Evolutionary conservation across 2,888 invertebrate genomes (phyloP), one percentile per base, ranked within the genome.

Genomic region (Synanthedon formicaeformis): DNA sequence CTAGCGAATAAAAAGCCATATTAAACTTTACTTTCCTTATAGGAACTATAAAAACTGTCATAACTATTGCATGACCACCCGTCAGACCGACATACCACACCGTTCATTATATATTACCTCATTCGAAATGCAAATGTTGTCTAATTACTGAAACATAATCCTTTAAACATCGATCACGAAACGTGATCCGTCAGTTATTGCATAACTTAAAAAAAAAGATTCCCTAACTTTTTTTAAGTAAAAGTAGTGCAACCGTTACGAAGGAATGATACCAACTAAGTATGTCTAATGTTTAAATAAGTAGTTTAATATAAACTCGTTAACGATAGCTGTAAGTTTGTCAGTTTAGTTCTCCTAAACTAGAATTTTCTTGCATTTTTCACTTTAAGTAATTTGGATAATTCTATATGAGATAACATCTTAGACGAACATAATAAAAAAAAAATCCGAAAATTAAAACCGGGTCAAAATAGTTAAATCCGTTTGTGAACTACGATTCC

Each of bases 91-190:
- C 23, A 23, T 23, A 49, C 49, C 49, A 49, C 49, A 23, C 49
- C 60, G 62, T 64, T 63, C 60, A 56, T 65, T 64, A 61, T 34
- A 52, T 55, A 62, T 75, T 75, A 68, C 73, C 71, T 69, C 75
- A 81, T 64, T 65, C 71, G 63, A 75, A 76, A 81, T 77, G 75
- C 71, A 78, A 83, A 82, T 81, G 77, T 72, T 74, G 75, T 78
- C 78, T 82, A 83, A 83, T 83, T 84, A 80, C 73, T 64, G 65
- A 75, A 78, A 78, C 71, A 64, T 74, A 77, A 81, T 81, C 75
- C 80, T 66, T 75, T 73, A 79, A 76, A 73, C 78, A 82, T 81
- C 80, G 75, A 78, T 82, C 81, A 80, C 78, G 78, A 78, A 74
- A 71, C 69, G 66, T 69, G 75, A 73, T 73, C 71, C 67, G 77